Base-by-base conservation (phyloP, 2,797 vertebrate genomes). In the Tauraco hartlaubi region DNA sequence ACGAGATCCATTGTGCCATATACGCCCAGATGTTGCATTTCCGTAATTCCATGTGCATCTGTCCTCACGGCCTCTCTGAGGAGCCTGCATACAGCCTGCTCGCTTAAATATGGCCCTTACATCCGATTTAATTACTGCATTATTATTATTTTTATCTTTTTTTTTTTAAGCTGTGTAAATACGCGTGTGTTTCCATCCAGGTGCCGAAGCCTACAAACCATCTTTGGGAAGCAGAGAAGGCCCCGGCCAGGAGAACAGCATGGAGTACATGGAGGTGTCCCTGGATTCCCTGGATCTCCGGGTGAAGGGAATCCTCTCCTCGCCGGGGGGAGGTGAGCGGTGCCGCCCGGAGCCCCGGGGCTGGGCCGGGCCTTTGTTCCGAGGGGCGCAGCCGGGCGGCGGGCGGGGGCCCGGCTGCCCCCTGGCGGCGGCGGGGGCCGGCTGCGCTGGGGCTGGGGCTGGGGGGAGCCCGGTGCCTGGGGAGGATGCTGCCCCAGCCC, bases 261-360 rank as follows among this genome's bases (percentile, higher is more conserved):
- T 98, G 71, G 99, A 98, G 21, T 99, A 98, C 98, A 98, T 98
- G 67, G 98, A 99, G 91, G 98, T 99, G 51, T 97, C 98, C 29
- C 97, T 99, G 49, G 98, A 99, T 87, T 98, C 99, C 17, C 96
- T 99, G 97, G 98, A 98, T 95, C 97, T 99, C 58, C 97, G 97
- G 29, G 98, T 98, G 68, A 98, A 99, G 94, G 97, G 97, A 4
- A 97, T 98, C 17, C 92, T 98, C 46, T 97, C 98, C 69, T 97
- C 98, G 8, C 97, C 97, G 18, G 96, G 85, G 11, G 98, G 98
- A 98, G 99, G 99, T 99, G 95, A 99, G 97, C 43, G 43, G 43
- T 11, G 41, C n/a, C n/a, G n/a, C n/a, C n/a, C n/a, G n/a, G 46
- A 46, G 46, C 48, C 31, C 3, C 2, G 8, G 8, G 9, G 9